Evolutionary conservation across 2,888 invertebrate genomes (phyloP).

Genomic region (Gonocerus acuteangulatus): DNA sequence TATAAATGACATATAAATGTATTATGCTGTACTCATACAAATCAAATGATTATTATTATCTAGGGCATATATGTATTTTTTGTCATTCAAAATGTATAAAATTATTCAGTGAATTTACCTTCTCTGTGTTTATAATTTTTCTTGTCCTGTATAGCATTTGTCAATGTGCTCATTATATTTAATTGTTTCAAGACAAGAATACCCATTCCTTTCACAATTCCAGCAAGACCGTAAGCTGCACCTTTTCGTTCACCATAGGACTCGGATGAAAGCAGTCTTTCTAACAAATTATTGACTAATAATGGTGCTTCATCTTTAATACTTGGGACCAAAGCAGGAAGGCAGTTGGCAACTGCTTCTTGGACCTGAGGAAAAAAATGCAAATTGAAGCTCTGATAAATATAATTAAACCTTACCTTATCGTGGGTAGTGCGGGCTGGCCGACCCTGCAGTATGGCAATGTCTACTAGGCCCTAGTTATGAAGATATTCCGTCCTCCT

Average conservation of each 20-base stretch:
- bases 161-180: conserved; percentile 89
- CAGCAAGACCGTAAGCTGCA: conserved; percentile 95
- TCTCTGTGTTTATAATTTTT: conserved; percentile 90
- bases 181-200: conserved; percentile 90
- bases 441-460: no score
- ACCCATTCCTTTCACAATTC: conserved; percentile 92
- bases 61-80: no score
- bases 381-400: conserved; percentile 6
- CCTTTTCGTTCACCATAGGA: conserved; percentile 87
- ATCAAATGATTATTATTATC: no score
- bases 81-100: no score
- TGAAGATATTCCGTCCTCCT: no score
- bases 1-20: no score
- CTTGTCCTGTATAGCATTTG: conserved; percentile 91
- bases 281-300: conserved; percentile 78
- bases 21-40: no score
- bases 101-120: no score
- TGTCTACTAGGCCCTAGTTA: no score
- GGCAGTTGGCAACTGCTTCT: conserved; percentile 92
- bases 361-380: conserved; percentile 59
- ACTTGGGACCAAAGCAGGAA: conserved; percentile 87
- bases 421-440: no score
- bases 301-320: conserved; percentile 84
- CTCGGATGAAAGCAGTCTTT: conserved; percentile 79
- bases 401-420: background rate